A percentile compares a stretch with the other conserved stretches of the same genome.
Evolutionary conservation across 1,140 invertebrate genomes (phyloP).

Genomic region (Orussus abietinus): DNA sequence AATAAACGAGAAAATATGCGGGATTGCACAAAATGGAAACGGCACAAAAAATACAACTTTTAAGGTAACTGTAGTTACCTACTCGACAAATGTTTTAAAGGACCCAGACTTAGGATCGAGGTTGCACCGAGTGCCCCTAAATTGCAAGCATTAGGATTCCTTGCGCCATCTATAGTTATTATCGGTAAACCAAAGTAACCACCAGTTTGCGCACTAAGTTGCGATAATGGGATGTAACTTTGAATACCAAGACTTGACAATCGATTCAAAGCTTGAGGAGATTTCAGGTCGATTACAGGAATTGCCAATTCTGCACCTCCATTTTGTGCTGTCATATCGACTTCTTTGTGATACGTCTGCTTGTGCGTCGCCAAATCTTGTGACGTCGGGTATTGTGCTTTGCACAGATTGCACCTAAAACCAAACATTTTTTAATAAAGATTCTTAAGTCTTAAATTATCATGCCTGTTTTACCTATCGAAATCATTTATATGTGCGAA

Average conservation of each 20-base stretch:
- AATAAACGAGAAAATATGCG: neutral
- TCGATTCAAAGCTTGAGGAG: slow-evolving; percentile 60
- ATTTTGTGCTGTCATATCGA: slow-evolving; percentile 38
- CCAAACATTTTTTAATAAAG: slow-evolving; percentile 14
- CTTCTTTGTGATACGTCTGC: slow-evolving; percentile 63
- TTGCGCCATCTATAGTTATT: slow-evolving; percentile 63
- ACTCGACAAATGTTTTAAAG: slow-evolving; percentile 61
- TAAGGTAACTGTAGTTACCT: slow-evolving; percentile 47
- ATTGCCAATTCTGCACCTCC: slow-evolving; percentile 61
- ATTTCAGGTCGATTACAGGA: slow-evolving; percentile 69
- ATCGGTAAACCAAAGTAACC: slow-evolving; percentile 70
- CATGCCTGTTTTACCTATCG: no score
- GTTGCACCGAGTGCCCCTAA: slow-evolving; percentile 63
- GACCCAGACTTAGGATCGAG: slow-evolving; percentile 66
- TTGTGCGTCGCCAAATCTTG: slow-evolving; percentile 66
- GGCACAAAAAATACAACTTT: no score
- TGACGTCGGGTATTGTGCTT: slow-evolving; percentile 65
- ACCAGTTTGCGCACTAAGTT: slow-evolving; percentile 58
- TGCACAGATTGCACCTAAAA: slow-evolving; percentile 67
- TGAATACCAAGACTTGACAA: slow-evolving; percentile 66
- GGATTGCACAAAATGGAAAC: neutral
- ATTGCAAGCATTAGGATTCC: slow-evolving; percentile 60
- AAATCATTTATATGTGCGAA: no score
- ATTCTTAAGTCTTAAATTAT: slow-evolving; percentile 11
- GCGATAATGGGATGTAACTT: slow-evolving; percentile 69